Evolutionary conservation across 2,888 invertebrate genomes (phyloP).

Genomic region (Agrotis segetum): DNA sequence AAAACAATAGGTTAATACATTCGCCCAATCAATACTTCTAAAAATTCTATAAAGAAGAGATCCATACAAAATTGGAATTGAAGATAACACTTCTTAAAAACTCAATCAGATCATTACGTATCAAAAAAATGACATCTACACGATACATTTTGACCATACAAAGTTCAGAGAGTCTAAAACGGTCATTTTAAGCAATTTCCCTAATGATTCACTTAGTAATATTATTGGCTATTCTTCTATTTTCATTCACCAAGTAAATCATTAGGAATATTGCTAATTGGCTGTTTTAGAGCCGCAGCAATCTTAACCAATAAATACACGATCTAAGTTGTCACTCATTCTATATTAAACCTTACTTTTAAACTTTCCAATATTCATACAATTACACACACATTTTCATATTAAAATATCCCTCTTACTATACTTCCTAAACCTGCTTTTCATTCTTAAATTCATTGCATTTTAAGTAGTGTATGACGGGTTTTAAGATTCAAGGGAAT

Average conservation of each 20-base stretch:
- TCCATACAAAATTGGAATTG: slow-evolving; percentile 17
- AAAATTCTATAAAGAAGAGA: slow-evolving; percentile 32
- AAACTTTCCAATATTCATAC: slow-evolving; percentile 40
- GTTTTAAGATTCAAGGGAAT: slow-evolving; percentile 53
- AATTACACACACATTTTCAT: slow-evolving; percentile 32
- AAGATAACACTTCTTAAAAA: slow-evolving; percentile 12
- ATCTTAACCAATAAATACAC: slow-evolving; percentile 10
- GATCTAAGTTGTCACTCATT: slow-evolving; percentile 10
- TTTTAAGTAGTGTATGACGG: slow-evolving; percentile 64
- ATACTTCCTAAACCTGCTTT: slow-evolving; percentile 19
- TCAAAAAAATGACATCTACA: slow-evolving; percentile 1
- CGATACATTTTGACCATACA: neutral
- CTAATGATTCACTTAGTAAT: too few species aligned
- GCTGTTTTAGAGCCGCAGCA: too few species aligned
- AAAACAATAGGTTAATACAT: slow-evolving; percentile 5
- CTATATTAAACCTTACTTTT: slow-evolving; percentile 19
- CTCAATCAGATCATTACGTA: slow-evolving; percentile 13
- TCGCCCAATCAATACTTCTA: slow-evolving; percentile 4
- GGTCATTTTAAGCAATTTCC: too few species aligned
- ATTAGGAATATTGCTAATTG: too few species aligned
- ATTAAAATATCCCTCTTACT: slow-evolving; percentile 50
- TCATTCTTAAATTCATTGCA: slow-evolving; percentile 27
- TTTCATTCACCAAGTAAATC: too few species aligned
- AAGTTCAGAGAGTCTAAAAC: too few species aligned
- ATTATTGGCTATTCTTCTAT: too few species aligned